Conservation (phyloP, 2,797 vertebrate genomes). For the Sebastes trivittatus region DNA sequence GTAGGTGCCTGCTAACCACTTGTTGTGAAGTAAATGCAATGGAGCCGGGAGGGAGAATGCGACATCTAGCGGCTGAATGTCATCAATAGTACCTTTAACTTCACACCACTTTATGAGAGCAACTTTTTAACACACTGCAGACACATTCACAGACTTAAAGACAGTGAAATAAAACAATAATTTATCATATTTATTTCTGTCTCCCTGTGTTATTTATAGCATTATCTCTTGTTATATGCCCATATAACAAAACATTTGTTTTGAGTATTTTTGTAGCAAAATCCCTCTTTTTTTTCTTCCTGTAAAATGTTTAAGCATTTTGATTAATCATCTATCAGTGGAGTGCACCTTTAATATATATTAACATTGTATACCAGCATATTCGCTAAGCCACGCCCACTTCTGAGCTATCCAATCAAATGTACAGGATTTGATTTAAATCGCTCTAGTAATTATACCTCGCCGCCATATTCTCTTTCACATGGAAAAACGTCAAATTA, state of each 20-base stretch:
- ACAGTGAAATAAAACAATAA: not conserved
- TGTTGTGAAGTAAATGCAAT: too few species aligned
- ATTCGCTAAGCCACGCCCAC: not conserved
- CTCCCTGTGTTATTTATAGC: not conserved
- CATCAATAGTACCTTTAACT: not conserved
- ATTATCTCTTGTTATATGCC: not conserved
- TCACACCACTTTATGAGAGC: slow-evolving; percentile 11
- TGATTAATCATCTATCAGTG: not conserved
- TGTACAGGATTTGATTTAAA: not conserved
- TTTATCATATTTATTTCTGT: not conserved
- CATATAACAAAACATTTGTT: not conserved
- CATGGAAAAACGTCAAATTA: not conserved
- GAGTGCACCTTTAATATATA: not conserved
- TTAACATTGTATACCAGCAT: not conserved
- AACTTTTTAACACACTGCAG: slow-evolving; percentile 6
- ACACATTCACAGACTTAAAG: slow-evolving; percentile 20
- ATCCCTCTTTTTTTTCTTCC: not conserved
- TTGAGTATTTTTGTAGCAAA: not conserved
- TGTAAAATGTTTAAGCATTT: not conserved
- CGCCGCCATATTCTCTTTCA: rapidly evolving
- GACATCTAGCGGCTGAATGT: too few species aligned
- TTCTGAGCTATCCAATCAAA: not conserved
- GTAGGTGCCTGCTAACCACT: too few species aligned
- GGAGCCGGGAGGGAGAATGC: too few species aligned
- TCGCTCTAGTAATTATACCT: not conserved